Conservation (phyloP, 1,140 invertebrate genomes). For the Vollenhovia emeryi region DNA sequence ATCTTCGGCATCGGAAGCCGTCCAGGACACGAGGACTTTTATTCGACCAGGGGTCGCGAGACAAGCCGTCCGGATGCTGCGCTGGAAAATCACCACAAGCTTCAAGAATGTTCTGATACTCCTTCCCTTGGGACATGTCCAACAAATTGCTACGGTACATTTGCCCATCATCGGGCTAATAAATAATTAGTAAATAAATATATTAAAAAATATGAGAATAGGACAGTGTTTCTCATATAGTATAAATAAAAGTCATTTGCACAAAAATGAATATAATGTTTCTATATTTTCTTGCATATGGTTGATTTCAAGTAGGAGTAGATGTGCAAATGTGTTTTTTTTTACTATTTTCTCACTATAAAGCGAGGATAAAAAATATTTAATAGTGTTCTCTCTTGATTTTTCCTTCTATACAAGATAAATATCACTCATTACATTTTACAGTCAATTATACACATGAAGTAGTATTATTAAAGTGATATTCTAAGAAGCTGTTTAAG, state of each 20-base stretch:
- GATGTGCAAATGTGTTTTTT: background rate
- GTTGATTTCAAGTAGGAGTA: background rate
- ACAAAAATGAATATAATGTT: no score
- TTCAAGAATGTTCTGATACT: slow-evolving; percentile 39
- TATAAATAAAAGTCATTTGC: background rate
- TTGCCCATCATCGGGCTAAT: background rate
- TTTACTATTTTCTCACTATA: background rate
- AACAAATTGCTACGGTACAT: background rate
- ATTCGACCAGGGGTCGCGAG: slow-evolving; percentile 86
- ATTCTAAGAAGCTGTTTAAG: background rate
- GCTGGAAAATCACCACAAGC: slow-evolving; percentile 17
- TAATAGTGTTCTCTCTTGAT: background rate
- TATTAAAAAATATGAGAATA: background rate
- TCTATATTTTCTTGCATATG: background rate
- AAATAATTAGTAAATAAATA: slow-evolving; percentile 1
- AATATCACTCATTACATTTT: background rate
- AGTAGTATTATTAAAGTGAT: background rate
- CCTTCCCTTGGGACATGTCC: background rate
- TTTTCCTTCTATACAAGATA: background rate
- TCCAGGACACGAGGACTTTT: slow-evolving; percentile 87
- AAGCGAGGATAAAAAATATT: background rate
- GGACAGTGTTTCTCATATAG: background rate
- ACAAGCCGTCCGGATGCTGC: slow-evolving; percentile 86
- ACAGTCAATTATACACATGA: background rate
- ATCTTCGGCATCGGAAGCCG: slow-evolving; percentile 85